phyloP scores from a whole-genome alignment of 2,113 vertebrate genomes.

The Mystacornis crossleyi region DNA sequence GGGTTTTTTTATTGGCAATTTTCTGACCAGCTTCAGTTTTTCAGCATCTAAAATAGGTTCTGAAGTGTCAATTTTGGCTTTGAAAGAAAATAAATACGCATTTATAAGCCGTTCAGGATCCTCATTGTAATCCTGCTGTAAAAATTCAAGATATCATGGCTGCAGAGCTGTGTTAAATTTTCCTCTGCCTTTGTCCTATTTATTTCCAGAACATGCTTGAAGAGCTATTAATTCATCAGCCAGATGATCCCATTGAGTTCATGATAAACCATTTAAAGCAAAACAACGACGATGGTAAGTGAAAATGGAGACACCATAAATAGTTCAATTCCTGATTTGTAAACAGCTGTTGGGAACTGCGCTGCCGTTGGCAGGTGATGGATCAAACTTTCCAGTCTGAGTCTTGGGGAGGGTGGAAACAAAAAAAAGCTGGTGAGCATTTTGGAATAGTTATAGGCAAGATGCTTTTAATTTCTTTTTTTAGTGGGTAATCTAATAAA shows the following conservation, averaged over 20 bases:
- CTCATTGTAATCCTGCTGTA: background rate
- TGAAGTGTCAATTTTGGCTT: background rate
- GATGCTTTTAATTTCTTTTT: slow-evolving; percentile 51
- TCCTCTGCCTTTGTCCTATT: slow-evolving; percentile 8
- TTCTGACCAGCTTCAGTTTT: background rate
- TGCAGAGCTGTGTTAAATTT: background rate
- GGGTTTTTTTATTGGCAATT: accelerated
- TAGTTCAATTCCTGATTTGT: background rate
- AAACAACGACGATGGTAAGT: slow-evolving; percentile 77
- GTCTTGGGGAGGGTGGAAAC: background rate
- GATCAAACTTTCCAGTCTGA: background rate
- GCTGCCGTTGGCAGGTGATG: background rate
- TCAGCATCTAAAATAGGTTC: background rate
- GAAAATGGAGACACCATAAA: background rate
- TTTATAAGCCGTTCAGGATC: background rate
- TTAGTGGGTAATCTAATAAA: slow-evolving; percentile 50
- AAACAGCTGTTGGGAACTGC: background rate
- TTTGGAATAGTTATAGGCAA: slow-evolving; percentile 9
- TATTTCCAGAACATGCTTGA: slow-evolving; percentile 83
- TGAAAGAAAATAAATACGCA: background rate
- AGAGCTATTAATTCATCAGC: slow-evolving; percentile 84
- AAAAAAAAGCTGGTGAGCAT: background rate
- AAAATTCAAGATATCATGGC: background rate
- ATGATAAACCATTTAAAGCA: slow-evolving; percentile 82
- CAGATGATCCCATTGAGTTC: slow-evolving; percentile 83